Conservation (phyloP, 2,888 invertebrate species). For the Callimorpha dominula region DNA sequence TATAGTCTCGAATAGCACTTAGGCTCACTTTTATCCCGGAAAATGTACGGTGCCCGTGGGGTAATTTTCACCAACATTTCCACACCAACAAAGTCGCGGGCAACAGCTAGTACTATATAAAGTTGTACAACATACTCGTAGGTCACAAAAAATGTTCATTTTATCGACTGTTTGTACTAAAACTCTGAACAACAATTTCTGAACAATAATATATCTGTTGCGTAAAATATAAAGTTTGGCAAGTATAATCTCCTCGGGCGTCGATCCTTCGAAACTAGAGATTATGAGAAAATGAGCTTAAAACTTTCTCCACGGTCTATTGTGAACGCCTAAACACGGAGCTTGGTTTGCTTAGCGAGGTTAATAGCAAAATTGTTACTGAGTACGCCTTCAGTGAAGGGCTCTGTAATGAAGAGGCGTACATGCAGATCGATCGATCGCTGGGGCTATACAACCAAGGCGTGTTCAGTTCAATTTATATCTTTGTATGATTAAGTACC, state of each 20-base stretch:
- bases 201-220: constrained; percentile 18
- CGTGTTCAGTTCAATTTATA: background rate
- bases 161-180: background rate
- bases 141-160: background rate
- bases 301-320: constrained; percentile 46
- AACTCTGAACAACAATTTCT: constrained; percentile 7
- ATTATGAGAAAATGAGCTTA: constrained; percentile 49
- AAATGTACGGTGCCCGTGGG: too few species aligned
- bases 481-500: background rate
- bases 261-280: constrained; percentile 37
- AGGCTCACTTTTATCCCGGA: too few species aligned
- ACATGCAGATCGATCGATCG: background rate
- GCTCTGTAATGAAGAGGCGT: constrained; percentile 4
- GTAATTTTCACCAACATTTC: too few species aligned
- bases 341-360: constrained; percentile 34
- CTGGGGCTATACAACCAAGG: background rate
- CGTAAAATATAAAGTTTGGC: constrained; percentile 27
- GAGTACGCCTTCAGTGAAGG: constrained; percentile 5
- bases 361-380: constrained; percentile 45
- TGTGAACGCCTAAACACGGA: constrained; percentile 36
- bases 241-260: constrained; percentile 34
- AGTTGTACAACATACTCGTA: background rate
- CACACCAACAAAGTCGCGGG: too few species aligned
- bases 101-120: background rate
- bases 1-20: too few species aligned